phyloP scores from a whole-genome alignment of 1,140 invertebrate genomes.

The Sitobion miscanthi region DNA sequence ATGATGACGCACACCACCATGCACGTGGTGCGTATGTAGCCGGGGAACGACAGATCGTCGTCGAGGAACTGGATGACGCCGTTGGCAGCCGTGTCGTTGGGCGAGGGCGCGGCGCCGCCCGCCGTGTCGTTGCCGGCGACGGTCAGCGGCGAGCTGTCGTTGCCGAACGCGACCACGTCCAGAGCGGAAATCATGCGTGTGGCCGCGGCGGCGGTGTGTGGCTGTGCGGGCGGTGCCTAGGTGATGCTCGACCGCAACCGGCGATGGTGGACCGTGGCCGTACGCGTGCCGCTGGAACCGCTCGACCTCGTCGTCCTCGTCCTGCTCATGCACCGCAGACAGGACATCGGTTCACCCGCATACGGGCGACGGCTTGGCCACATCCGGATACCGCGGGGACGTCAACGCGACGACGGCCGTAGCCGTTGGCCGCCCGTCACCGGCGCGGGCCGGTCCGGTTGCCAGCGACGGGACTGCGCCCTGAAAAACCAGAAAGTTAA shows the following conservation, averaged over 20 bases:
- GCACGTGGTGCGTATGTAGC: conserved; percentile 82
- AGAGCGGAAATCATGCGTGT: conserved; percentile 47
- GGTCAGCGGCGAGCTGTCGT: conserved; percentile 42
- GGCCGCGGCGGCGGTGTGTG: neutral
- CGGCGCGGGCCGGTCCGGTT: neutral
- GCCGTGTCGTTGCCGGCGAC: neutral
- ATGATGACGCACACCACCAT: conserved; percentile 84
- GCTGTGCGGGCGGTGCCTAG: neutral
- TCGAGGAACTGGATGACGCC: conserved; percentile 42
- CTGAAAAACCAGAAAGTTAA: neutral
- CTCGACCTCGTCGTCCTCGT: neutral
- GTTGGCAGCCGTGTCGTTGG: conserved; percentile 21
- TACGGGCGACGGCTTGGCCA: conserved; percentile 23
- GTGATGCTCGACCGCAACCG: conserved; percentile 44
- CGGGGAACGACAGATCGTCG: conserved; percentile 68
- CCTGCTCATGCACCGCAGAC: neutral
- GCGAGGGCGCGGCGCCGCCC: neutral
- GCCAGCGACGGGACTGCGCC: neutral
- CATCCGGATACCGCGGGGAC: conserved; percentile 1
- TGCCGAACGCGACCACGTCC: conserved; percentile 51
- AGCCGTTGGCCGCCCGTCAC: neutral
- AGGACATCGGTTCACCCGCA: conserved; percentile 33
- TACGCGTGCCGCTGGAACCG: neutral
- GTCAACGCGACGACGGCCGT: neutral
- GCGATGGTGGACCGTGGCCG: conserved; percentile 13